Percentiles rank a stretch among this genome's conserved stretches.
Conservation (phyloP, 2,888 invertebrate species). For the Noctua comes region DNA sequence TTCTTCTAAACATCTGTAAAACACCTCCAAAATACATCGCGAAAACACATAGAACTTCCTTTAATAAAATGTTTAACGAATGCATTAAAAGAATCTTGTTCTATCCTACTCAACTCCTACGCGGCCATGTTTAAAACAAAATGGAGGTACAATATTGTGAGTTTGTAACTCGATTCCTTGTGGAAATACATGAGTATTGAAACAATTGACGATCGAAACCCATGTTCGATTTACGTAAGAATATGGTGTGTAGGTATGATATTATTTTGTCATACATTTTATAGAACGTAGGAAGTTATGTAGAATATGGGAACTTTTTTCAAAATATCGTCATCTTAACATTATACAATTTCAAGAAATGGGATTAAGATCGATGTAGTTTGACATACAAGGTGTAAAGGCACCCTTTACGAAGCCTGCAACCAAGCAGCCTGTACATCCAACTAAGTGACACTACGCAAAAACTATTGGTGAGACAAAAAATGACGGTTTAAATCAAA, state of each 20-base stretch:
- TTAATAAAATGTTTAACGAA: conserved; percentile 48
- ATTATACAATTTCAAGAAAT: no score
- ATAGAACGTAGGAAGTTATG: not conserved
- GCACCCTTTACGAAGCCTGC: no score
- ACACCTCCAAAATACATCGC: conserved; percentile 20
- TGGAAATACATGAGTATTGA: conserved; percentile 27
- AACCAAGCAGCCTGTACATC: no score
- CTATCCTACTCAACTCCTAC: conserved; percentile 21
- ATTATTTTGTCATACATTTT: conserved; percentile 22
- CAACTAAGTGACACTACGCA: no score
- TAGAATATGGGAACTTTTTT: not conserved
- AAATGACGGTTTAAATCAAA: no score
- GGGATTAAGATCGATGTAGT: no score
- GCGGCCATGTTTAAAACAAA: conserved; percentile 18
- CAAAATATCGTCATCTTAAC: no score
- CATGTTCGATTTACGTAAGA: conserved; percentile 33
- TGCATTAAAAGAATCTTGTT: conserved; percentile 38
- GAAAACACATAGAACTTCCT: conserved; percentile 31
- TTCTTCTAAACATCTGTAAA: not conserved
- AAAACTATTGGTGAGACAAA: no score
- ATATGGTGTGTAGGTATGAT: not conserved
- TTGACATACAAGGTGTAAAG: no score
- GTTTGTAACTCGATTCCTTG: conserved; percentile 46
- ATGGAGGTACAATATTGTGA: conserved; percentile 19
- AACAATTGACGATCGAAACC: conserved; percentile 30